phyloP scores from a whole-genome alignment of 2,888 invertebrate genomes.

The Chrysotoxum bicinctum region DNA sequence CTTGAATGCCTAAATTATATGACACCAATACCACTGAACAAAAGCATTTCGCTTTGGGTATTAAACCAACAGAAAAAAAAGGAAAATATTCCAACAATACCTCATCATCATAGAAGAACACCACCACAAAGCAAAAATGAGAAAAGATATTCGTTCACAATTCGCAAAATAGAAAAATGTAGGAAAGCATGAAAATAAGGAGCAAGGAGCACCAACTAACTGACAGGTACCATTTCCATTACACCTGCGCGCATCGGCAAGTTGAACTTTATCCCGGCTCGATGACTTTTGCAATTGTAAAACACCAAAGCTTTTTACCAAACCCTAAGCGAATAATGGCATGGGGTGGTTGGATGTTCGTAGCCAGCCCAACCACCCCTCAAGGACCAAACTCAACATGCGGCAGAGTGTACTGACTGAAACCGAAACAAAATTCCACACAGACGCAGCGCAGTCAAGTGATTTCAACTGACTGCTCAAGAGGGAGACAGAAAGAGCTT shows the following conservation, averaged over 20 bases:
- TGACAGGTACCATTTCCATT: slow-evolving; percentile 67
- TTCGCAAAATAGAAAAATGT: slow-evolving; percentile 11
- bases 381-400: slow-evolving; percentile 23
- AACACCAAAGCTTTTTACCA: slow-evolving; percentile 61
- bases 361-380: background rate
- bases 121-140: slow-evolving; percentile 34
- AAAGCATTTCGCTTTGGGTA: slow-evolving; percentile 60
- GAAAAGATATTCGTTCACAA: slow-evolving; percentile 31
- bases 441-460: slow-evolving; percentile 43
- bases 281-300: slow-evolving; percentile 59
- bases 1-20: slow-evolving; percentile 63
- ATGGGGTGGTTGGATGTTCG: background rate
- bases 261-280: slow-evolving; percentile 70
- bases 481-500: slow-evolving; percentile 47
- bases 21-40: slow-evolving; percentile 66
- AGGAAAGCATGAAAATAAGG: slow-evolving; percentile 49
- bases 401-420: slow-evolving; percentile 32
- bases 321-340: slow-evolving; percentile 10
- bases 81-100: slow-evolving; percentile 37
- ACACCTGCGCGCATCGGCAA: slow-evolving; percentile 64
- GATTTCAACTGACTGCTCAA: slow-evolving; percentile 49
- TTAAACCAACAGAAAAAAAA: slow-evolving; percentile 51
- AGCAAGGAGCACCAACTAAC: slow-evolving; percentile 57
- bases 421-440: slow-evolving; percentile 42
- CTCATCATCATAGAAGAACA: slow-evolving; percentile 32